Conservation (phyloP, 2,888 invertebrate genomes). For the Camponotus fellah region DNA sequence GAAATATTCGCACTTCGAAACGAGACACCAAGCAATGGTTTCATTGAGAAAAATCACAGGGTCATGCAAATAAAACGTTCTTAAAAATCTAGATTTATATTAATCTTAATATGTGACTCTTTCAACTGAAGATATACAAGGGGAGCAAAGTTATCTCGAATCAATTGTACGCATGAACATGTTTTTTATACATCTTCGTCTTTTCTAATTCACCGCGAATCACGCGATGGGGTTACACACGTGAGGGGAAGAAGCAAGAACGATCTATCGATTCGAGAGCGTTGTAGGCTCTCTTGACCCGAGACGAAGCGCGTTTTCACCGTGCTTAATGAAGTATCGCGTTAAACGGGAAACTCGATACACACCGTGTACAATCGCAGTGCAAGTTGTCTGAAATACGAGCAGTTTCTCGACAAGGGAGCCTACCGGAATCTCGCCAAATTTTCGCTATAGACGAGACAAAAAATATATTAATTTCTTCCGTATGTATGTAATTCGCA, state of each 20-base stretch:
- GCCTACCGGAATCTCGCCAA: not conserved
- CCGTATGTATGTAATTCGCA: not conserved
- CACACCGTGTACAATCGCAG: conserved; percentile 38
- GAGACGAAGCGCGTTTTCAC: conserved; percentile 69
- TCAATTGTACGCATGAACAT: not conserved
- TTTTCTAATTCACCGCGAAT: conserved; percentile 12
- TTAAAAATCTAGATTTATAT: not conserved
- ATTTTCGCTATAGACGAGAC: not conserved
- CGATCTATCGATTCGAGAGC: conserved; percentile 61
- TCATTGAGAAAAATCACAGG: not conserved
- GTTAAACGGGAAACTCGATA: conserved; percentile 81
- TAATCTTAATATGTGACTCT: not conserved
- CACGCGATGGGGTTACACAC: not conserved
- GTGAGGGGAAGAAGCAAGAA: conserved; percentile 54
- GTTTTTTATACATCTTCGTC: conserved; percentile 1
- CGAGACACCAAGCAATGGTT: not conserved
- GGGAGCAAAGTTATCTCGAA: not conserved
- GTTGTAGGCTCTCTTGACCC: conserved; percentile 62
- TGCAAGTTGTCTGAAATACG: conserved; percentile 52
- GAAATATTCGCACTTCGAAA: not conserved
- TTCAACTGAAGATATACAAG: not conserved
- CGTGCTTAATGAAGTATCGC: conserved; percentile 83
- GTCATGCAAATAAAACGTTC: not conserved
- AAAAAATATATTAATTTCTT: not conserved
- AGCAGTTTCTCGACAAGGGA: conserved; percentile 21